Evolutionary conservation across 2,797 vertebrate species (phyloP).

Genomic region (Enteromius argenteus): DNA sequence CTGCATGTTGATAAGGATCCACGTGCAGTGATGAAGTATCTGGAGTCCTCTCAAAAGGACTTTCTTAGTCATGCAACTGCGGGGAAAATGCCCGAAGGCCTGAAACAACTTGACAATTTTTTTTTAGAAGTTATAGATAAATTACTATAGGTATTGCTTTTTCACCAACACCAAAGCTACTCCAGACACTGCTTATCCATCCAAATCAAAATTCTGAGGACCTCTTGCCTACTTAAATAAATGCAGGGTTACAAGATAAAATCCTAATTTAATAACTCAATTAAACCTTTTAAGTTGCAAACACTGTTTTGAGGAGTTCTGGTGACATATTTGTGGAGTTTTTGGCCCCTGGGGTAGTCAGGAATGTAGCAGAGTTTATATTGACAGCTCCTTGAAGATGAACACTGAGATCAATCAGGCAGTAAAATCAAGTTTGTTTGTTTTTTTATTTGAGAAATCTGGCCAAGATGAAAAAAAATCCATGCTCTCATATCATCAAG

Average conservation of each 20-base stretch:
- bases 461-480: no score
- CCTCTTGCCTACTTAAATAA: no score
- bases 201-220: not conserved
- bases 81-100: not conserved
- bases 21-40: not conserved
- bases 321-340: not conserved
- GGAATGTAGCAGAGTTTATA: no score
- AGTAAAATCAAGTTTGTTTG: no score
- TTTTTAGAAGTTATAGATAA: not conserved
- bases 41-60: not conserved
- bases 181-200: not conserved
- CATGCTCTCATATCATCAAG: no score
- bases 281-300: not conserved
- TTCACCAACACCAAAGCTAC: not conserved
- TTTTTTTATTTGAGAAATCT: no score
- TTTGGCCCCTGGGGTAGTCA: no score
- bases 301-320: not conserved
- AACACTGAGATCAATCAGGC: no score
- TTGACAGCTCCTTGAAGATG: no score
- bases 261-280: not conserved
- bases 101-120: not conserved
- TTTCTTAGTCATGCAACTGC: not conserved
- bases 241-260: not conserved
- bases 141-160: not conserved
- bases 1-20: not conserved